These are phyloP conservation scores for Hydroisotoma schaefferi DNA, from an alignment of 2,888 invertebrate species.

Conservation along the genomic window DNA sequence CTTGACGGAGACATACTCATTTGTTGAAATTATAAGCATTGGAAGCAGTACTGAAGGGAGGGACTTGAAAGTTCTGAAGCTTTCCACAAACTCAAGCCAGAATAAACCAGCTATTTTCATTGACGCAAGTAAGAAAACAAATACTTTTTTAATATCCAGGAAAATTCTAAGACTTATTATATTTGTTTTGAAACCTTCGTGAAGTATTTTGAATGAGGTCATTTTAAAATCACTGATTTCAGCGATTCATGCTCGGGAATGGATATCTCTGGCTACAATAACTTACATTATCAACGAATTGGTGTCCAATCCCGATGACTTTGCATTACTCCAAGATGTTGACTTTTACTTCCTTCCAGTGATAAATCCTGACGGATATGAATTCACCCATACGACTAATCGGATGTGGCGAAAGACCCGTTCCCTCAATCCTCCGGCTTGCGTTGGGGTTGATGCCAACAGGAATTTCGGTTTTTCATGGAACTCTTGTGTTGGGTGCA, in stretches of 20 bases:
- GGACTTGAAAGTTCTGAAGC: conserved; percentile 17
- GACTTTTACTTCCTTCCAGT: conserved; percentile 72
- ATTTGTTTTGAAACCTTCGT: conserved; percentile 1
- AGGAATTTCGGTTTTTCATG: conserved; percentile 72
- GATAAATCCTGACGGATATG: conserved; percentile 71
- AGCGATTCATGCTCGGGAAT: conserved; percentile 82
- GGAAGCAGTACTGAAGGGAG: conserved; percentile 23
- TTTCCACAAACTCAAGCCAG: conserved; percentile 17
- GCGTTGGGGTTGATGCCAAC: conserved; percentile 72
- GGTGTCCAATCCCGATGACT: conserved; percentile 11
- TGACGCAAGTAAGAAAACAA: conserved; percentile 17
- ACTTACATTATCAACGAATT: conserved; percentile 51
- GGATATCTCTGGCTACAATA: conserved; percentile 28
- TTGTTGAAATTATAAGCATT: conserved; percentile 9
- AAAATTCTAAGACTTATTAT: not conserved
- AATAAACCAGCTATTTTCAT: conserved; percentile 30
- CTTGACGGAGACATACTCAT: conserved; percentile 2
- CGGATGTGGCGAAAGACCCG: conserved; percentile 77
- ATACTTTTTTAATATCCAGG: not conserved
- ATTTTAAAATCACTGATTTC: no score
- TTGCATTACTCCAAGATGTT: conserved; percentile 51
- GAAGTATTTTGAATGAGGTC: no score
- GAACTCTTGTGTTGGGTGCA: conserved; percentile 63
- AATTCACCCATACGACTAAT: conserved; percentile 8
- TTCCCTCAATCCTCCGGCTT: conserved; percentile 52